A percentile compares a stretch with the other conserved stretches of the same genome.
Conservation (phyloP, 2,113 vertebrate genomes). For the Nettapus auritus region DNA sequence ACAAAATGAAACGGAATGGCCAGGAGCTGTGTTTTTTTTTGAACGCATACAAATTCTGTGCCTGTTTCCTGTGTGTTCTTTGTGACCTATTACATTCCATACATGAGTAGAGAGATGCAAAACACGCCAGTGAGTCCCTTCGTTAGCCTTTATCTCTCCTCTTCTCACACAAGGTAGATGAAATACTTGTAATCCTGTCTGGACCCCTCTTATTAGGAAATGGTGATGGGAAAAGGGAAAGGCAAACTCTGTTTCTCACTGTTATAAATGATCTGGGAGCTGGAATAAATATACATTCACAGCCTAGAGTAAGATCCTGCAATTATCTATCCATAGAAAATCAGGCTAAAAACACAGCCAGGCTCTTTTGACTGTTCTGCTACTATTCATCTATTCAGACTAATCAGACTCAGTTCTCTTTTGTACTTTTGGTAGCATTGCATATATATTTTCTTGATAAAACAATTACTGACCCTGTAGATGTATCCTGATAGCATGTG, state of each 20-base stretch:
- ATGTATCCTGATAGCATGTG: too few relatives aligned
- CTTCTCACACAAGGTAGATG: background rate
- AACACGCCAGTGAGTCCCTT: background rate
- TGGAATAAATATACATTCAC: background rate
- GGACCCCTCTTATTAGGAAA: background rate
- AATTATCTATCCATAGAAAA: background rate
- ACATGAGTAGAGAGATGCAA: background rate
- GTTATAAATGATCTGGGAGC: background rate
- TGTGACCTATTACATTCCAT: too few relatives aligned
- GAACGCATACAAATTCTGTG: background rate
- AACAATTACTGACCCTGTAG: background rate
- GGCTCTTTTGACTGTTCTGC: background rate
- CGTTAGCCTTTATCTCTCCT: background rate
- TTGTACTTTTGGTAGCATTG: background rate
- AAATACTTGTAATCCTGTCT: background rate
- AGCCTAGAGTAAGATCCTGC: background rate
- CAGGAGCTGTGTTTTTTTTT: background rate
- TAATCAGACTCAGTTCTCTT: background rate
- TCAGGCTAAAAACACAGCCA: background rate
- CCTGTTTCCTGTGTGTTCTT: background rate
- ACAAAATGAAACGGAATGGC: background rate
- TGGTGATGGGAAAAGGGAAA: background rate
- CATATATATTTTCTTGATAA: background rate
- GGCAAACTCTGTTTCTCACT: background rate
- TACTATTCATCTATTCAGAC: background rate